Percentiles rank a stretch among this genome's conserved stretches.
Conservation (phyloP, 2,888 invertebrate genomes). For the Achlya flavicornis region DNA sequence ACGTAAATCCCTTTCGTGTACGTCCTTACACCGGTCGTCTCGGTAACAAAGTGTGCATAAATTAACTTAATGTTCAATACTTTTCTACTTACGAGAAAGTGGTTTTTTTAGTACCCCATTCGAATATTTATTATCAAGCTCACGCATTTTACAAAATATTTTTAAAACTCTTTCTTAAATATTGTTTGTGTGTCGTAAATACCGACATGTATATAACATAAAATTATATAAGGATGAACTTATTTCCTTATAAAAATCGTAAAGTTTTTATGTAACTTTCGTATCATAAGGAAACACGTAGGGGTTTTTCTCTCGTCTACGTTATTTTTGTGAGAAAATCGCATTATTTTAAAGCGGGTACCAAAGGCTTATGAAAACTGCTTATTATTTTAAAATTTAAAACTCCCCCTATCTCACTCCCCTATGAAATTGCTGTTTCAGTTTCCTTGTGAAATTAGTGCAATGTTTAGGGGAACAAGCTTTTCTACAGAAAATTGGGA, state of each 20-base stretch:
- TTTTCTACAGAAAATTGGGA: slow-evolving; percentile 10
- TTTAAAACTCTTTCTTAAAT: not conserved
- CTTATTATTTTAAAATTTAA: slow-evolving; percentile 57
- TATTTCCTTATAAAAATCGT: slow-evolving; percentile 51
- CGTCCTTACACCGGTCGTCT: slow-evolving; percentile 53
- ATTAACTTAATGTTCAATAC: slow-evolving; percentile 81
- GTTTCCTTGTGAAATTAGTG: slow-evolving; percentile 46
- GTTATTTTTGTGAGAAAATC: not conserved
- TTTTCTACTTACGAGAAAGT: slow-evolving; percentile 79
- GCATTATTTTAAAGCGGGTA: not conserved
- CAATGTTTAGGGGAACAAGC: slow-evolving; percentile 45
- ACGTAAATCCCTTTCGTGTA: slow-evolving; percentile 68
- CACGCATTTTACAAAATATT: slow-evolving; percentile 45
- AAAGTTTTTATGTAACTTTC: slow-evolving; percentile 51
- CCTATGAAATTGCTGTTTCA: slow-evolving; percentile 44
- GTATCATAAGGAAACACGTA: slow-evolving; percentile 16
- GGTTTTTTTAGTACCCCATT: slow-evolving; percentile 74
- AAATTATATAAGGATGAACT: slow-evolving; percentile 44
- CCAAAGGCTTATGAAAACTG: slow-evolving; percentile 43
- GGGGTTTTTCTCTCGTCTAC: not conserved
- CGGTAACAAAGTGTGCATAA: slow-evolving; percentile 79
- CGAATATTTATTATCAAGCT: slow-evolving; percentile 75
- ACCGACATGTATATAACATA: slow-evolving; percentile 30
- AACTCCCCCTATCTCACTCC: slow-evolving; percentile 50
- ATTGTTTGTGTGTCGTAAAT: not conserved